Conservation (phyloP, 1,140 invertebrate genomes). For the Cylas formicarius region DNA sequence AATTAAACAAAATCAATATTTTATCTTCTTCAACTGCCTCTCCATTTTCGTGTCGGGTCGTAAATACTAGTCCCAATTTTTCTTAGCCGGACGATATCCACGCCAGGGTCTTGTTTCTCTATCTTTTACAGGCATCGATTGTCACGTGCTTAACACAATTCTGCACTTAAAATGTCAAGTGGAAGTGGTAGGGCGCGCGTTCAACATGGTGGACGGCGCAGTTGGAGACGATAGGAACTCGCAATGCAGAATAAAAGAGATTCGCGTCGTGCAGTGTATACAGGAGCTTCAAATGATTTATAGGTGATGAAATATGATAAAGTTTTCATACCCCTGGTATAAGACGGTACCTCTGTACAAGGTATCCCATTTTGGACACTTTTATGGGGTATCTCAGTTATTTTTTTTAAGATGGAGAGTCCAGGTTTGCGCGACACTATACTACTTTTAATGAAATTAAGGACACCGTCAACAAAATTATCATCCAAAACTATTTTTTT, state of each 20-base stretch:
- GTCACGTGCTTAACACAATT: not conserved
- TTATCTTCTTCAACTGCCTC: not conserved
- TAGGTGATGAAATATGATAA: conserved; percentile 4
- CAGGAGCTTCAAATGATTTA: conserved; percentile 19
- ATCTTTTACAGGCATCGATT: conserved; percentile 8
- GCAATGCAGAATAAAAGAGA: conserved; percentile 4
- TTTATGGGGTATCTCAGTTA: not conserved
- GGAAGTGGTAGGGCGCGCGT: conserved; percentile 7
- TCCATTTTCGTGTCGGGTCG: not conserved
- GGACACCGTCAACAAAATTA: not conserved
- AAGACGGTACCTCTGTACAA: not conserved
- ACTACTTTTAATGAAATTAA: not conserved
- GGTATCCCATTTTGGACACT: not conserved
- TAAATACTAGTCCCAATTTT: not conserved
- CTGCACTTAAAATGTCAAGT: conserved; percentile 15
- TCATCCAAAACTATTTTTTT: too few species aligned
- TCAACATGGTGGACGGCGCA: conserved; percentile 15
- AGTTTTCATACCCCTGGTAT: not conserved
- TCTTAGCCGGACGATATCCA: not conserved
- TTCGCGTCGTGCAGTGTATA: conserved; percentile 19
- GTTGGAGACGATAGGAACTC: not conserved
- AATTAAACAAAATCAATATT: not conserved
- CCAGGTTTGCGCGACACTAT: not conserved
- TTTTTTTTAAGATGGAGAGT: conserved; percentile 1
- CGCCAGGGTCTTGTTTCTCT: not conserved